phyloP scores from a whole-genome alignment of 2,888 invertebrate species.

The Torymus tubicola region DNA sequence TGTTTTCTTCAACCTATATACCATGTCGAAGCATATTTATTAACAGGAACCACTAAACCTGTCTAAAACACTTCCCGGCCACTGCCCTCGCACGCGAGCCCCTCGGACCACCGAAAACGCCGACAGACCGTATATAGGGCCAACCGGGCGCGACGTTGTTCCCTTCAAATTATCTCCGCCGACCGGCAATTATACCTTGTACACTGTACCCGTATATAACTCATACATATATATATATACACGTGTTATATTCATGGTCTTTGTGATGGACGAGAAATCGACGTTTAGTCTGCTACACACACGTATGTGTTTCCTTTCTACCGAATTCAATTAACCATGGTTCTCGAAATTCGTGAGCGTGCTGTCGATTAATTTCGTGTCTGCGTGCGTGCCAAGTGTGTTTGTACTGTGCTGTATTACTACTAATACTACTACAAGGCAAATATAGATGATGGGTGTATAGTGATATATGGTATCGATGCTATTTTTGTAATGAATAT shows the following conservation, averaged over 20 bases:
- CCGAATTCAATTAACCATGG: constrained; percentile 10
- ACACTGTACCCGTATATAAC: neutral
- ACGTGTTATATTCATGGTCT: neutral
- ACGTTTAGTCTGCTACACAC: neutral
- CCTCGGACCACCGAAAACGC: constrained; percentile 16
- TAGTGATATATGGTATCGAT: no score
- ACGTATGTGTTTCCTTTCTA: neutral
- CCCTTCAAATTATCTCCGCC: constrained; percentile 34
- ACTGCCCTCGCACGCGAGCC: no score
- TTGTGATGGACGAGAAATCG: neutral
- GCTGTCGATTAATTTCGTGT: neutral
- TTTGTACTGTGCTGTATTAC: no score
- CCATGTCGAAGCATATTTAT: no score
- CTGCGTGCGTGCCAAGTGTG: neutral
- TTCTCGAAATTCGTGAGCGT: neutral
- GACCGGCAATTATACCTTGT: neutral
- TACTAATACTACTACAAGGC: no score
- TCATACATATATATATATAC: no score
- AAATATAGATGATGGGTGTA: no score
- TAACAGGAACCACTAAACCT: neutral
- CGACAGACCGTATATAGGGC: neutral
- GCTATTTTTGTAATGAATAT: no score
- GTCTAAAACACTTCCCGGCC: neutral
- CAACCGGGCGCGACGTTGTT: neutral
- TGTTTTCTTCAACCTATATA: no score